Evolutionary conservation across 2,113 vertebrate genomes (phyloP).

Genomic region (Heliornis fulica): DNA sequence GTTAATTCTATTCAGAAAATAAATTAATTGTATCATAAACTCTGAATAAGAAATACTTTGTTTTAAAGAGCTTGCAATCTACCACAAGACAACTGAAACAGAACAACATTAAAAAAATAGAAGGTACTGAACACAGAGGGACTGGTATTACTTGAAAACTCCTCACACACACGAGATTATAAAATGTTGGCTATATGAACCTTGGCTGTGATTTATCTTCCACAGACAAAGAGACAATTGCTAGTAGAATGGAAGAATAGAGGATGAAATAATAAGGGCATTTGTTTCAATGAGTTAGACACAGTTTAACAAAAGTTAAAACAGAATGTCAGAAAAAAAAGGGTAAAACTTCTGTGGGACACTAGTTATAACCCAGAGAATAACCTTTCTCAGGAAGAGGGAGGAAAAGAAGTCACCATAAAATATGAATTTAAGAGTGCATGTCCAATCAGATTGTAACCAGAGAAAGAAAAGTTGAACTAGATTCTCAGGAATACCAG

Average conservation of each 20-base stretch:
- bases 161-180: not conserved
- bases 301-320: not conserved
- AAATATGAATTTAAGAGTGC: not conserved
- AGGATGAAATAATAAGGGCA: not conserved
- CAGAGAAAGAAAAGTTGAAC: not conserved
- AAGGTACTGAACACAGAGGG: not conserved
- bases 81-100: not conserved
- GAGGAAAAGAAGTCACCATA: not conserved
- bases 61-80: not conserved
- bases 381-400: not conserved
- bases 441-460: not conserved
- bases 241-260: not conserved
- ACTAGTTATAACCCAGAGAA: not conserved
- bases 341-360: not conserved
- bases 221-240: not conserved
- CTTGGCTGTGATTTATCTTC: not conserved
- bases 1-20: not conserved
- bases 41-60: not conserved
- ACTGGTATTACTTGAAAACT: not conserved
- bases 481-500: not conserved
- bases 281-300: not conserved
- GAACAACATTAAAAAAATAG: not conserved
- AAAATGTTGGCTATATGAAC: not conserved
- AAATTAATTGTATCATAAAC: not conserved
- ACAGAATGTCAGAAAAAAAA: not conserved